A percentile compares a stretch with the other conserved stretches of the same genome.
Conservation (phyloP, 2,888 invertebrate species). For the Plutella xylostella region DNA sequence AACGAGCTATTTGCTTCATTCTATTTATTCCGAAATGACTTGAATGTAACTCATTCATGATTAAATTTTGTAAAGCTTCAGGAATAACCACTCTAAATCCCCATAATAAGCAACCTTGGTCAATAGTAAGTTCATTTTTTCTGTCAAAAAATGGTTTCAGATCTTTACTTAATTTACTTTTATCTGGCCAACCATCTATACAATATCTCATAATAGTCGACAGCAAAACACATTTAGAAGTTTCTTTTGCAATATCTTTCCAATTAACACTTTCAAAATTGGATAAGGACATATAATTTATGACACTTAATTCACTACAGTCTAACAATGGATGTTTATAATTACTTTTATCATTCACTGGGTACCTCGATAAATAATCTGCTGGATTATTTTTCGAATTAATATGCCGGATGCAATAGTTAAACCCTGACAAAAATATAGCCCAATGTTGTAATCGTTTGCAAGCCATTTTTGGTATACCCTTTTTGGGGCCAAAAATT, state of each 20-base stretch:
- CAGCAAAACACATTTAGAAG: neutral
- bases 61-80: neutral
- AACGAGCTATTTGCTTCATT: slow-evolving; percentile 3
- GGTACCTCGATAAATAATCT: neutral
- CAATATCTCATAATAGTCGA: neutral
- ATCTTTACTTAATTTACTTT: neutral
- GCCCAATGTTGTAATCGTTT: slow-evolving; percentile 1
- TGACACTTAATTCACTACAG: neutral
- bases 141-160: neutral
- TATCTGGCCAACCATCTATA: slow-evolving; percentile 2
- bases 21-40: neutral
- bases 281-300: neutral
- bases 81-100: slow-evolving; percentile 1
- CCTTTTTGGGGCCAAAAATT: neutral
- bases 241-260: neutral
- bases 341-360: neutral
- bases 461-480: slow-evolving; percentile 1
- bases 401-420: neutral
- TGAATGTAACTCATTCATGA: neutral
- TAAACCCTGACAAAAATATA: slow-evolving; percentile 1
- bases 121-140: slow-evolving; percentile 1
- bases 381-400: slow-evolving; percentile 1
- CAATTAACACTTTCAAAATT: neutral
- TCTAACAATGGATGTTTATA: neutral
- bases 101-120: neutral